Base-by-base conservation (phyloP, 92 coral and sea anemone species). In the Actinernus sp. region DNA sequence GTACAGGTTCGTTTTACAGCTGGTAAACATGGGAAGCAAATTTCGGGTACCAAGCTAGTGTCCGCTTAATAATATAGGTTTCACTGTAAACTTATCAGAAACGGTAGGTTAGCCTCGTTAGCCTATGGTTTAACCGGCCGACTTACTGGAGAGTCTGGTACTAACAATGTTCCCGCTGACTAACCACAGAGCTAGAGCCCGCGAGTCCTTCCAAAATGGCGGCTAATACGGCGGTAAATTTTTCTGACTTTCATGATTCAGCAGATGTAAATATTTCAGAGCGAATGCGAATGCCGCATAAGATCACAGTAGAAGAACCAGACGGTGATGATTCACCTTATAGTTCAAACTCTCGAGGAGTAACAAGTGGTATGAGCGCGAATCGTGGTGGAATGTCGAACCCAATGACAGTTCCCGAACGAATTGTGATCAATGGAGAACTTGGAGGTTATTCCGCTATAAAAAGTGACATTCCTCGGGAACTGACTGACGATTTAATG, bases 331-430 rank as follows among this genome's bases (percentile, higher is more conserved):
- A 65, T 9, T 75, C 60, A 12, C 54, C 31, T 1, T 55, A 63
- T 2, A 52, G 31, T 19, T 31, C 48, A 33, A 74, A 81, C 46
- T 49, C 73, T 31, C 31, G 48, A 4, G 32, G 71, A 14, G 64
- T 16, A 13, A 41, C 43, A 17, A 45, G 28, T 22, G 44, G 62
- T 11, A 53, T 25, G 4, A 11, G 49, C 29, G 31, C 49, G 44
- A 55, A 60, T 33, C 52, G 70, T 9, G 58, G 47, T 0, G 68
- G 32, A 0, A 58, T 86, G 59, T 10, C 61, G 4, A 70, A 88
- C 19, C 45, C 91, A 9, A 94, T 94, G 98, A 58, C 82, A 0
- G 93, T 94, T 37, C 98, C 98, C 1, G 98, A 94, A 23, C 78
- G 93, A 37, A 94, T 94, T 20, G 93, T 89, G 8, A 71, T 85